These are phyloP conservation scores for Notechis scutatus DNA, from an alignment of 2,113 vertebrate species.

Conservation along the genomic window DNA sequence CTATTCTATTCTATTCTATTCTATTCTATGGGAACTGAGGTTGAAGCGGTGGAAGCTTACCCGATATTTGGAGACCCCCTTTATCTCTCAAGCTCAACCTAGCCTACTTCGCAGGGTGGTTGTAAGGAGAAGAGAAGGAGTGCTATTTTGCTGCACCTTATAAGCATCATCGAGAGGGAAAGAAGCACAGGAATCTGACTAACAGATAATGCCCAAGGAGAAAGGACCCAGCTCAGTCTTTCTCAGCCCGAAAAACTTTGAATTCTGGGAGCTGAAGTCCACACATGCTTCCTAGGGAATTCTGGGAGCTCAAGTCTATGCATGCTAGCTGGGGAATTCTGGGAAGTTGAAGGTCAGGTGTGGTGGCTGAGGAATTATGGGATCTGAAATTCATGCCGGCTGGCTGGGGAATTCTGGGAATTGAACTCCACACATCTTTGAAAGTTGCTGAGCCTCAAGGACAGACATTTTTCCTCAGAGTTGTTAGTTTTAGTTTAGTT, in stretches of 20 bases:
- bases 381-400: background rate
- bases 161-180: background rate
- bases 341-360: background rate
- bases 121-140: background rate
- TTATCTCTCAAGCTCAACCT: background rate
- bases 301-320: background rate
- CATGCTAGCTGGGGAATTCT: background rate
- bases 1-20: too few relatives aligned
- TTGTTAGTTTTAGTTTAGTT: background rate
- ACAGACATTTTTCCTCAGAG: background rate
- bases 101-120: background rate
- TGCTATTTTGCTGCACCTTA: background rate
- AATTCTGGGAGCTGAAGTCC: background rate
- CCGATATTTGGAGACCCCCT: background rate
- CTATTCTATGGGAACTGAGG: background rate
- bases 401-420: background rate
- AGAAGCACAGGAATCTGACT: background rate
- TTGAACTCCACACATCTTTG: background rate
- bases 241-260: background rate
- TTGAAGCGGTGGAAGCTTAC: background rate
- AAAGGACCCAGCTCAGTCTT: background rate
- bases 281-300: background rate
- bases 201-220: background rate
- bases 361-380: background rate
- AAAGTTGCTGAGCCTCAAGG: background rate